Evolutionary conservation across 2,113 vertebrate genomes (phyloP), one percentile per base, ranked within the genome.

Genomic region (Chaetorhynchus papuensis): DNA sequence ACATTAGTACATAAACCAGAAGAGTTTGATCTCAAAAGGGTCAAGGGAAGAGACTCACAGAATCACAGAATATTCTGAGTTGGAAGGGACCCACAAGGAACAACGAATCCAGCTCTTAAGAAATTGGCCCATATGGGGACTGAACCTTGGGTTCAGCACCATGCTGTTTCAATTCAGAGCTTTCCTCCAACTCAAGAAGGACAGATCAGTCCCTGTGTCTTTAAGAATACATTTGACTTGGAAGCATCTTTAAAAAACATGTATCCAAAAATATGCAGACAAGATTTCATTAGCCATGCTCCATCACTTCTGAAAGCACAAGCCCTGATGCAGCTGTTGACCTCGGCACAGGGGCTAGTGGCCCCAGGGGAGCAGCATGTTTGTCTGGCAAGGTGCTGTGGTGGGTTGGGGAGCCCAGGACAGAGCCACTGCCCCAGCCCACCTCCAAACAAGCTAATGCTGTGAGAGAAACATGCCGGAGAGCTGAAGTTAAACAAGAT

Each of bases 311-410:
- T 31, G n/a, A 15, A 69, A 74, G 57, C 11, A 3, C 33, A 61
- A 45, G 27, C n/a, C 23, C 45, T 15, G 37, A 3, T 12, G n/a
- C 45, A 35, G 44, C 53, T 10, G 4, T 2, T 0, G 2, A 5
- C 23, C 45, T 2, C 0, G 5, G 53, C 44, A 11, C n/a, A 19
- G 9, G 33, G 11, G 31, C 68, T 41, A 13, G 22, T 11, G 39
- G 66, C 53, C 27, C 28, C 66, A 13, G 28, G 3, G 30, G n/a
- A 31, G n/a, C 56, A 54, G 33, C 9, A 4, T 21, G 11, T 3
- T 2, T 2, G 0, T 37, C 23, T 11, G 31, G 13, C 0, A 10
- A 50, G 37, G 11, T 31, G 41, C 37, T 42, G 17, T 0, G 4
- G 15, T 2, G 37, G 24, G 22, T 0, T 42, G 64, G 44, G n/a